phyloP scores from a whole-genome alignment of 2,113 vertebrate species.

The Probosciger aterrimus region DNA sequence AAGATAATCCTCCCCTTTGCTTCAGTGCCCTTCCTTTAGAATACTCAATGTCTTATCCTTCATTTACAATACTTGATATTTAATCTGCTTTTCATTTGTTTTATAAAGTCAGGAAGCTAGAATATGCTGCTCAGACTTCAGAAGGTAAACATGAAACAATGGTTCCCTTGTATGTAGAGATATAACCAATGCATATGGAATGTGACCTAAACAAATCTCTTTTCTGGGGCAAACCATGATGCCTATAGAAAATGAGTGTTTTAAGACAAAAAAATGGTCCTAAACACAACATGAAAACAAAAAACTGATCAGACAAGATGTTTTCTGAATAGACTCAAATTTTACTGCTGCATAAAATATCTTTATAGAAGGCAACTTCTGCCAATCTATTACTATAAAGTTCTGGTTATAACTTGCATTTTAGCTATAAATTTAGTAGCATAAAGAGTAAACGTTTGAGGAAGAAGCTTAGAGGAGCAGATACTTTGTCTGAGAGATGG shows the following conservation, averaged over 20 bases:
- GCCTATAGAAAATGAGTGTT: background rate
- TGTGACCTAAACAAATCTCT: background rate
- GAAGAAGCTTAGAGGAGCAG: background rate
- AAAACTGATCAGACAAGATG: background rate
- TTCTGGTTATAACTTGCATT: background rate
- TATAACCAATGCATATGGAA: background rate
- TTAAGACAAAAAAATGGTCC: background rate
- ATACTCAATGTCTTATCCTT: background rate
- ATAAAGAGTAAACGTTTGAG: background rate
- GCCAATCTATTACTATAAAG: background rate
- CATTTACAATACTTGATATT: background rate
- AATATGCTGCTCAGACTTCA: background rate
- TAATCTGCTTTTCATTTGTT: background rate
- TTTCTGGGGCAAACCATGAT: background rate
- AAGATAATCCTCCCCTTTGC: background rate
- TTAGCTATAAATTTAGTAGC: background rate
- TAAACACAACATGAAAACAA: background rate
- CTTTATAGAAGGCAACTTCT: background rate
- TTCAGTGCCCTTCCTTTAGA: background rate
- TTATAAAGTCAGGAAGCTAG: background rate
- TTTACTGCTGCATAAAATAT: background rate
- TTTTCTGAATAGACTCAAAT: background rate
- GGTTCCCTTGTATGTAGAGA: background rate
- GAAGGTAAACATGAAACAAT: background rate
- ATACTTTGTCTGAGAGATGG: background rate